phyloP scores from a whole-genome alignment of 2,113 vertebrate genomes.

The Sinosuthora webbiana region DNA sequence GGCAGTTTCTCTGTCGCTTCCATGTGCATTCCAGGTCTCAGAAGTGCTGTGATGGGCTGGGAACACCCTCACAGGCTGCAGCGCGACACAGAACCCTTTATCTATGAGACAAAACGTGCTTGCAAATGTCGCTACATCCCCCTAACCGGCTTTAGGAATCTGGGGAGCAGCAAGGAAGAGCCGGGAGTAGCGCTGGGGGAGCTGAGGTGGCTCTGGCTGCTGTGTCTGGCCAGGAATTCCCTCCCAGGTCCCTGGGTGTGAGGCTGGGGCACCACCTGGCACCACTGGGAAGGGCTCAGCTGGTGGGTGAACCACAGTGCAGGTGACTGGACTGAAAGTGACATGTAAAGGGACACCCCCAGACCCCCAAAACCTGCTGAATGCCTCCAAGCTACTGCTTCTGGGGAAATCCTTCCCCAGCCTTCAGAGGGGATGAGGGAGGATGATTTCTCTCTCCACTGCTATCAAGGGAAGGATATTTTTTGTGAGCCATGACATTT shows the following conservation, averaged over 20 bases:
- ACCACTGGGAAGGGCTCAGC: neutral
- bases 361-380: neutral
- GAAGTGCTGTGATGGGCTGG: neutral
- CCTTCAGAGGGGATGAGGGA: rapidly evolving
- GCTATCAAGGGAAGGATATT: neutral
- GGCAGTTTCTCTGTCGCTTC: neutral
- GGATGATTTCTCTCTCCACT: neutral
- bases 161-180: neutral
- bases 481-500: neutral
- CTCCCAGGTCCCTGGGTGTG: too few relatives aligned
- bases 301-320: neutral
- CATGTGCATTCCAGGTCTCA: rapidly evolving
- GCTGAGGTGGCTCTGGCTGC: neutral
- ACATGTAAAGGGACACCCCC: rapidly evolving
- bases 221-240: neutral
- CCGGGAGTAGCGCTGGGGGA: neutral
- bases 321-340: neutral
- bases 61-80: neutral
- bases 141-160: neutral
- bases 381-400: neutral
- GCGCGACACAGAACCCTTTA: neutral
- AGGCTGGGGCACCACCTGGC: neutral
- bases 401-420: neutral
- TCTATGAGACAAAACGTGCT: neutral
- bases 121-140: neutral